A percentile compares a stretch with the other conserved stretches of the same genome.
phyloP scores from a whole-genome alignment of 2,797 vertebrate species.

The Protonibea diacanthus region DNA sequence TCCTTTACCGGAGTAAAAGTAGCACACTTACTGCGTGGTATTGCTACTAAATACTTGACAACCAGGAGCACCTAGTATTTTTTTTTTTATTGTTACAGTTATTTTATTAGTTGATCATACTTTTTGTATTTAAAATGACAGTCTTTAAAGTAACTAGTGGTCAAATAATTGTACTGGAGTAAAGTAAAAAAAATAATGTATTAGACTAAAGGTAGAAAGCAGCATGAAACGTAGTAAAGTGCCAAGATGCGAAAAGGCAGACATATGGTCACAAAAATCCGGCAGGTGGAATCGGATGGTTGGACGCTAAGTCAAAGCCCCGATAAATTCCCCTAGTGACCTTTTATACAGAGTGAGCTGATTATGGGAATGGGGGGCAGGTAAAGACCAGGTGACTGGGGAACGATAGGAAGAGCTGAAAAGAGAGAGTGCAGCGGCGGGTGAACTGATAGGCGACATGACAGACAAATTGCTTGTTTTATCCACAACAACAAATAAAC shows the following conservation, averaged over 20 bases:
- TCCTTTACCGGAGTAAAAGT: not conserved
- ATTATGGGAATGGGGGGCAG: not conserved
- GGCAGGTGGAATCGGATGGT: not conserved
- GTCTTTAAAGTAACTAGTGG: not conserved
- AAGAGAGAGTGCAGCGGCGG: no score
- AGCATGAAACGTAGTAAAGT: not conserved
- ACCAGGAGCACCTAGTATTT: no score
- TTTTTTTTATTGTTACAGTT: no score
- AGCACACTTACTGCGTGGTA: no score
- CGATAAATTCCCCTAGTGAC: constrained; percentile 11
- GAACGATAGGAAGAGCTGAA: not conserved
- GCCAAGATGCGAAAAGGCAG: not conserved
- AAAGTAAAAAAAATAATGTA: not conserved
- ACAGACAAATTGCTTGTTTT: not conserved
- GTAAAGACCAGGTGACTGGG: not conserved
- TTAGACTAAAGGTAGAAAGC: not conserved
- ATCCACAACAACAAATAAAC: not conserved
- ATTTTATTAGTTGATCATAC: no score
- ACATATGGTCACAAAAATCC: constrained; percentile 1
- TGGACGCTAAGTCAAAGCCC: not conserved
- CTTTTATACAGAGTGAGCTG: constrained; percentile 12
- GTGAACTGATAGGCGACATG: no score
- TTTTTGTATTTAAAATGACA: not conserved
- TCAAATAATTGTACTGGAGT: not conserved
- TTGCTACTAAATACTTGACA: no score